Percentiles rank a stretch among this genome's conserved stretches.
phyloP scores from a whole-genome alignment of 2,888 invertebrate genomes.

The Lamellibrachia satsuma region DNA sequence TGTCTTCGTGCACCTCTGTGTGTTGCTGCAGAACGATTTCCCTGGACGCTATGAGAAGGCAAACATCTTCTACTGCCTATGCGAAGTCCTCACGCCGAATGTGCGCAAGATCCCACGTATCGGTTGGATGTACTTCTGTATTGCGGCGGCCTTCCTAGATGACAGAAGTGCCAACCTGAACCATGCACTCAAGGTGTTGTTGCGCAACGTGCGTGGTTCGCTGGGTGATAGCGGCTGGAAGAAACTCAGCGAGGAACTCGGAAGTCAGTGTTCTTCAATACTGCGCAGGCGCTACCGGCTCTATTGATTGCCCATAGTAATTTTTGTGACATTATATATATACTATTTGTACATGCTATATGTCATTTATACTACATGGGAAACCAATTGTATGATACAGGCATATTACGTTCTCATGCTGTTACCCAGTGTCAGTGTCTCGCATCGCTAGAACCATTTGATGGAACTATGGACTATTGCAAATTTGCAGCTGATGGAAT shows the following conservation, averaged over 20 bases:
- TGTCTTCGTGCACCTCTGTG: conserved; percentile 34
- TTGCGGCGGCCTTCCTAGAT: conserved; percentile 32
- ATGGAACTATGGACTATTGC: not conserved
- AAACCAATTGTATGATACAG: not conserved
- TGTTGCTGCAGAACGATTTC: conserved; percentile 37
- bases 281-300: conserved; percentile 40
- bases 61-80: conserved; percentile 35
- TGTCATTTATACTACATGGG: not conserved
- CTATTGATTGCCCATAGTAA: conserved; percentile 30
- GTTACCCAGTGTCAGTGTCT: not conserved
- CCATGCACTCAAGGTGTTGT: conserved; percentile 28
- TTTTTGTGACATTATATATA: not conserved
- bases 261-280: conserved; percentile 32
- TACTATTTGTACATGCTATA: not conserved
- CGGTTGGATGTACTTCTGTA: conserved; percentile 38
- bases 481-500: not conserved
- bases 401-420: not conserved
- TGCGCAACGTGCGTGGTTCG: conserved; percentile 29
- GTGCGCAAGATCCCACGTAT: conserved; percentile 29
- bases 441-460: not conserved
- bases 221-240: conserved; percentile 38
- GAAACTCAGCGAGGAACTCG: conserved; percentile 36
- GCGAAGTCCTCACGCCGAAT: conserved; percentile 25
- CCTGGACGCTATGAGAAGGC: conserved; percentile 35
- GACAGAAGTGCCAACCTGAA: conserved; percentile 28